phyloP scores from a whole-genome alignment of 1,140 invertebrate species.

The Atopsyche davidsoni region DNA sequence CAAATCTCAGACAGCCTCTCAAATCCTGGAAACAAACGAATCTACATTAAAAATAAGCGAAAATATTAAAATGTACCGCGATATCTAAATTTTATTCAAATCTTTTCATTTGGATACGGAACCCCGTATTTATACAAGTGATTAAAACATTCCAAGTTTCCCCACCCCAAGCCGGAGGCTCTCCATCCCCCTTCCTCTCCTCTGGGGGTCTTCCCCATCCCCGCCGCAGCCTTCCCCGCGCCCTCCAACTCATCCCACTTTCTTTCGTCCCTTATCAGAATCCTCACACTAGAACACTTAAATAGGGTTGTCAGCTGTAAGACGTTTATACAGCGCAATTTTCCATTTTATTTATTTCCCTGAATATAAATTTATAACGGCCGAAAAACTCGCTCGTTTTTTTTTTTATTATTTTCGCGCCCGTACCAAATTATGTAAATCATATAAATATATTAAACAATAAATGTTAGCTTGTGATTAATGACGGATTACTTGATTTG shows the following conservation, averaged over 20 bases:
- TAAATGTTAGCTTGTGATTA: too few species aligned
- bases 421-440: too few species aligned
- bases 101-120: slow-evolving; percentile 17
- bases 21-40: slow-evolving; percentile 17
- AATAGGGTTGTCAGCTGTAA: background rate
- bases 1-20: slow-evolving; percentile 2
- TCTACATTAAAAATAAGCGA: slow-evolving; percentile 19
- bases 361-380: too few species aligned
- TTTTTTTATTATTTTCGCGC: too few species aligned
- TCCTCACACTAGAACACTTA: background rate
- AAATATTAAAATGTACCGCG: slow-evolving; percentile 13
- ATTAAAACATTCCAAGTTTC: slow-evolving; percentile 22
- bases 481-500: too few species aligned
- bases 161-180: background rate
- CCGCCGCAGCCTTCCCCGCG: too few species aligned
- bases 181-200: background rate
- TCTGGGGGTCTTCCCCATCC: too few species aligned
- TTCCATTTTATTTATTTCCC: too few species aligned
- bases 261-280: too few species aligned
- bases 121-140: slow-evolving; percentile 19
- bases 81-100: slow-evolving; percentile 22
- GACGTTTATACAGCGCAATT: background rate
- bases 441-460: too few species aligned
- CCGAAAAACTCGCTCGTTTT: too few species aligned
- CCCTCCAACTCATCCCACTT: too few species aligned